Evolutionary conservation across 2,797 vertebrate species (phyloP).

Genomic region (Pantherophis alleghaniensis): DNA sequence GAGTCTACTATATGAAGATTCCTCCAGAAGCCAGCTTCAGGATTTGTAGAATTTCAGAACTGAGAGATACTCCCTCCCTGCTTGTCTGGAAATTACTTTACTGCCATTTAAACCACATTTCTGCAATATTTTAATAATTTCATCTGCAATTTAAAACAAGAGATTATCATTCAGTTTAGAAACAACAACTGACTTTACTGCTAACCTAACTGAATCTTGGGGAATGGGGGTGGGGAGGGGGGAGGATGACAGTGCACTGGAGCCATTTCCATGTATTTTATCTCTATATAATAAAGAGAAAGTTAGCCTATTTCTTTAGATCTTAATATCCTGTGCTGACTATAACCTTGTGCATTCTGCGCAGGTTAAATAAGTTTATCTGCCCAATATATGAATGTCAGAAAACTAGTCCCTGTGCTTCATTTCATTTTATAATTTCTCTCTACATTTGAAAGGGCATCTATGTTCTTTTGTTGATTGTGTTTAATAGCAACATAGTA

Average conservation of each 20-base stretch:
- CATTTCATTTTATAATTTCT: not conserved
- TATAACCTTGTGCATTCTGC: not conserved
- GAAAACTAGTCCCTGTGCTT: not conserved
- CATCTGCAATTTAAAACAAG: conserved; percentile 74
- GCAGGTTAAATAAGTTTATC: not conserved
- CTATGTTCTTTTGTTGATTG: not conserved
- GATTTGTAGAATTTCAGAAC: conserved; percentile 80
- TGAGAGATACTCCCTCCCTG: conserved; percentile 81
- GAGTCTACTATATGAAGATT: not conserved
- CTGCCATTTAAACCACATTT: conserved; percentile 75
- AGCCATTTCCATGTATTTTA: not conserved
- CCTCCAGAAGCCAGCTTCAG: not conserved
- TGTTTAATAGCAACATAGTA: not conserved
- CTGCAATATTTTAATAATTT: conserved; percentile 79
- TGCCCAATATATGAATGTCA: not conserved
- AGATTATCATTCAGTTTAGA: conserved; percentile 13
- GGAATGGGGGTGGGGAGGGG: no score
- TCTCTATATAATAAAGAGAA: not conserved
- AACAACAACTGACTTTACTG: not conserved
- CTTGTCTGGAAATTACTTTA: conserved; percentile 74
- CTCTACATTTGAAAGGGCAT: not conserved
- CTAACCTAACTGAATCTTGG: not conserved
- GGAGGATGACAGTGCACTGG: not conserved
- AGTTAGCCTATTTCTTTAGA: not conserved
- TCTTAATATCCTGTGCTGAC: not conserved